phyloP scores from a whole-genome alignment of 2,888 invertebrate species.

The Drosophila mayaguana region DNA sequence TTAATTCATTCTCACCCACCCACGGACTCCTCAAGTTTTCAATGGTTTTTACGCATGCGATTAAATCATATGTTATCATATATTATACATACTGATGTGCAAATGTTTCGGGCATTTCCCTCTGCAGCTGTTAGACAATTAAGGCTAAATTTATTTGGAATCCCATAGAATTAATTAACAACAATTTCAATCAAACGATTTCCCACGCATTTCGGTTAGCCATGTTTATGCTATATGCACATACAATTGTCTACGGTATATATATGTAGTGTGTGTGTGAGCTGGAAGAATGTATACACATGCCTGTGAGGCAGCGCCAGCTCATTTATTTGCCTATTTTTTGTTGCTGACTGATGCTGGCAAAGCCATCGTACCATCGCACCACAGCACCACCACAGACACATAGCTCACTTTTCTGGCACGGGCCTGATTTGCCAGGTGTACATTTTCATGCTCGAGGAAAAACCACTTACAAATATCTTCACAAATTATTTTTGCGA shows the following conservation, averaged over 20 bases:
- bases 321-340: conserved; percentile 57
- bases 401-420: conserved; percentile 33
- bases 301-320: conserved; percentile 24
- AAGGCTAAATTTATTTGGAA: conserved; percentile 57
- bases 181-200: conserved; percentile 44
- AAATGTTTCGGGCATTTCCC: not conserved
- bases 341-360: conserved; percentile 51
- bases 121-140: conserved; percentile 58
- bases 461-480: conserved; percentile 53
- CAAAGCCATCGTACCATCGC: not conserved
- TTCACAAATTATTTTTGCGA: conserved; percentile 41
- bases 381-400: conserved; percentile 5
- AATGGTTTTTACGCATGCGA: conserved; percentile 27
- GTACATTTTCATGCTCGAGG: conserved; percentile 61
- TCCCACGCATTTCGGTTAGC: conserved; percentile 22
- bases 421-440: conserved; percentile 50
- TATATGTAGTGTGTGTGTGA: conserved; percentile 14
- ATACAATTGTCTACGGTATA: not conserved
- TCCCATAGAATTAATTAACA: conserved; percentile 55
- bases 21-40: conserved; percentile 1
- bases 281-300: conserved; percentile 43
- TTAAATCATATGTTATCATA: conserved; percentile 44
- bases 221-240: conserved; percentile 5
- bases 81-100: conserved; percentile 6
- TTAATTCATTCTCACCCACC: conserved; percentile 5